Conservation (phyloP, 2,113 vertebrate genomes). For the Oriolus oriolus region DNA sequence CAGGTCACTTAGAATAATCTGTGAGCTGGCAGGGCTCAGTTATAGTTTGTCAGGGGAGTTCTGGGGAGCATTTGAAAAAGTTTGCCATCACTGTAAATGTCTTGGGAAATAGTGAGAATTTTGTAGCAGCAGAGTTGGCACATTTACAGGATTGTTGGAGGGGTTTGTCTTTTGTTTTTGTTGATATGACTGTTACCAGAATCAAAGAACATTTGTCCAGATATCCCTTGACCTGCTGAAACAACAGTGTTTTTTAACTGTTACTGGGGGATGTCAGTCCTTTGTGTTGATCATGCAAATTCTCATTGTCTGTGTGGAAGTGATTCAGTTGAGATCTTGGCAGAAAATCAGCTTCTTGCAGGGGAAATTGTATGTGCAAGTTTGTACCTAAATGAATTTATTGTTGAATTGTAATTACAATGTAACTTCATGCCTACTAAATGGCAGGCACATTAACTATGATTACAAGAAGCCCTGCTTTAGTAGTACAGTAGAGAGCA, state of each 20-base stretch:
- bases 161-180: neutral
- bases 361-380: neutral
- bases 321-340: neutral
- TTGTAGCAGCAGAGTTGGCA: neutral
- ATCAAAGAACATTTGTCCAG: neutral
- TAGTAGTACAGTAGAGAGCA: neutral
- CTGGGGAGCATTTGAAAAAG: neutral
- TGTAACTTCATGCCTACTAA: neutral
- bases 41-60: neutral
- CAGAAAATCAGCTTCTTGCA: neutral
- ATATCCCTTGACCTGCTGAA: neutral
- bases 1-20: neutral
- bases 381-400: neutral
- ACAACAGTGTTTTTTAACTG: neutral
- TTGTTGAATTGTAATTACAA: neutral
- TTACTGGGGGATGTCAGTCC: neutral
- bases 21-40: neutral
- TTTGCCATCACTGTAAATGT: neutral
- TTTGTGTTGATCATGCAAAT: neutral
- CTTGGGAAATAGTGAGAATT: neutral
- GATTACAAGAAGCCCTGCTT: neutral
- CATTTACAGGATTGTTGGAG: neutral
- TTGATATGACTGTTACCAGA: neutral
- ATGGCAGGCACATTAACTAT: neutral
- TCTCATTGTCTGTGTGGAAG: neutral